Base-by-base conservation (phyloP, 2,797 vertebrate species). In the Phrynocephalus guinanensis region DNA sequence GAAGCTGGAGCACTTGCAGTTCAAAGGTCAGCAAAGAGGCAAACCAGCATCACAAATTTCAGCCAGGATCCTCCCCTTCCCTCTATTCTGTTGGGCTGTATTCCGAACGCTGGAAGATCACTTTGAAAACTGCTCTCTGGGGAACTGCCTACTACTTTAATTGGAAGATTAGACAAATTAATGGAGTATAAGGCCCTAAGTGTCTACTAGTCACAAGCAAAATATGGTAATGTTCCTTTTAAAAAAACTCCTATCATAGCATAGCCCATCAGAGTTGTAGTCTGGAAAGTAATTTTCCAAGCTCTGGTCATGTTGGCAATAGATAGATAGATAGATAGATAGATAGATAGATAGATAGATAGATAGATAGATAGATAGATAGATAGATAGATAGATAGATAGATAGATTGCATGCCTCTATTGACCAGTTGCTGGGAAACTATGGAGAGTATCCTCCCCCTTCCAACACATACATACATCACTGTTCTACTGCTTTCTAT, bases 1-100 rank as follows among this genome's bases (percentile, higher is more conserved):
- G 90, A 94, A 94, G 88, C 67, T 24, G 1, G 84, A 95, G 86
- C 86, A 24, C 86, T 93, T 87, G 56, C 24, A 85, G 68, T 84
- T 84, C 70, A 80, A 80, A 80, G 70, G 56, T 67, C 38, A 84
- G 52, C 22, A 84, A 73, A n/a, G 60, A 72, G 20, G 60, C 86
- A 56, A 89, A 80, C 52, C 26, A 75, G 0, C 0, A 38, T 90
- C n/a, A 71, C n/a, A 81, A 30, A 68, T 6, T 60, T 1, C 0
- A 67, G 56, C 16, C 68, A 75, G 0, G 0, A 82, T 30, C 85
- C 60, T 83, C 20, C 26, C 86, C 60, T 83, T 20, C 67, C 82
- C 30, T 0, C 0, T 24, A 0, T 0, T 76, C 52, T 79, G 16
- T 30, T 82, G 79, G 10, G 78, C 20, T 83, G 84, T 83, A 78